A percentile compares a stretch with the other conserved stretches of the same genome.
Evolutionary conservation across 1,140 invertebrate species (phyloP).

Genomic region (Hestina assimilis): DNA sequence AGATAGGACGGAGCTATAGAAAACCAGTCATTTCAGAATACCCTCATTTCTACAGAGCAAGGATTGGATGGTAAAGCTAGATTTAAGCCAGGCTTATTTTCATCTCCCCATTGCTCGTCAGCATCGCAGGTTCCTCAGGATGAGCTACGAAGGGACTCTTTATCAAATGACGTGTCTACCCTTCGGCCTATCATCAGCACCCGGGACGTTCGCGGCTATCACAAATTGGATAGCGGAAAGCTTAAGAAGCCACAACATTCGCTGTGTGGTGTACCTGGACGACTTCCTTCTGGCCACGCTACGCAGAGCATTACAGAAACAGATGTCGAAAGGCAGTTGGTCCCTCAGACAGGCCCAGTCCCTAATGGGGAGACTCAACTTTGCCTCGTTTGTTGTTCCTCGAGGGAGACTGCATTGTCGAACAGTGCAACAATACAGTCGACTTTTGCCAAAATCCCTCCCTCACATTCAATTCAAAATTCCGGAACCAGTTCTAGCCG

Average conservation of each 20-base stretch:
- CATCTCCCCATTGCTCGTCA: conserved; percentile 39
- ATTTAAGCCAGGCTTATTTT: conserved; percentile 48
- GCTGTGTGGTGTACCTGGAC: too few species aligned
- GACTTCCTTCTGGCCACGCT: too few species aligned
- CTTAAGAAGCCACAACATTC: too few species aligned
- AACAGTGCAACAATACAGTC: conserved; percentile 34
- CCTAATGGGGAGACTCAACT: conserved; percentile 45
- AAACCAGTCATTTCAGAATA: too few species aligned
- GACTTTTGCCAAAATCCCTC: conserved; percentile 18
- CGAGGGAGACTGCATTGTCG: conserved; percentile 59
- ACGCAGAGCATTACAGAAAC: conserved; percentile 18
- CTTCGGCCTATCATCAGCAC: conserved; percentile 47
- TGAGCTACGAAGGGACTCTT: conserved; percentile 33
- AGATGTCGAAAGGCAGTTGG: conserved; percentile 13
- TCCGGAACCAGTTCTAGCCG: background rate
- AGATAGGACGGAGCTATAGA: too few species aligned
- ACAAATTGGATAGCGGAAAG: too few species aligned
- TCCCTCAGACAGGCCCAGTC: conserved; percentile 29
- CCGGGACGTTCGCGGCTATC: conserved; percentile 45
- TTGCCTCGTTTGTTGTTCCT: conserved; percentile 76
- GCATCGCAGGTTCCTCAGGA: conserved; percentile 39
- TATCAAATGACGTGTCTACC: conserved; percentile 48
- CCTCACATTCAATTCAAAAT: background rate
- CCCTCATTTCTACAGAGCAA: conserved; percentile 31
- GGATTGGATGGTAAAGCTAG: conserved; percentile 48